Conservation (phyloP, 1,140 invertebrate species). For the Acyrthosiphon pisum region DNA sequence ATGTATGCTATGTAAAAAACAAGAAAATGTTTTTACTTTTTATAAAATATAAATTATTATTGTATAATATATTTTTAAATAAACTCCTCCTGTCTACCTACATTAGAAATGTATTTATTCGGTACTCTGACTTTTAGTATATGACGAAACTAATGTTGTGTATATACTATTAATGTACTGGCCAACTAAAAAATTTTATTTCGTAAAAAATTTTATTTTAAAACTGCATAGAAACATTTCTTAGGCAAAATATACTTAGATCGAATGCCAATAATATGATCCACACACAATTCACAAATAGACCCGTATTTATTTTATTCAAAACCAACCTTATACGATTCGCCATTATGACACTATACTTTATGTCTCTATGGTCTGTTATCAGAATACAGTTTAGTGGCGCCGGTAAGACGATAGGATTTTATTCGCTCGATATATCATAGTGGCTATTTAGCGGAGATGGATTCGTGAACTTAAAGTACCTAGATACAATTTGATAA, state of each 20-base stretch:
- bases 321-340: too few species aligned
- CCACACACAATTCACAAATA: not conserved
- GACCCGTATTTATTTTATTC: too few species aligned
- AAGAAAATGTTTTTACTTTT: not conserved
- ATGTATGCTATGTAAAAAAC: not conserved
- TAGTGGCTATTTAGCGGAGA: not conserved
- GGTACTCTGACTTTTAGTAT: not conserved
- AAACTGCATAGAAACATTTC: not conserved
- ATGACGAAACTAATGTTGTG: too few species aligned
- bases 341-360: too few species aligned
- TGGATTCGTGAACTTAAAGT: not conserved
- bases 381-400: not conserved
- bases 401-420: not conserved
- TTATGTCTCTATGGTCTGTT: not conserved
- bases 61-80: not conserved
- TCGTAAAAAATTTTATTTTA: not conserved
- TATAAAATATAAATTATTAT: not conserved
- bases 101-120: not conserved
- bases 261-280: not conserved
- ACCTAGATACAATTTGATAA: not conserved
- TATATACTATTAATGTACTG: too few species aligned
- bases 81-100: not conserved
- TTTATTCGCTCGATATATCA: not conserved
- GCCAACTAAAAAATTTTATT: not conserved
- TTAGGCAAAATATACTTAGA: not conserved